phyloP scores from a whole-genome alignment of 2,888 invertebrate genomes.

The Protodeltote pygarga region DNA sequence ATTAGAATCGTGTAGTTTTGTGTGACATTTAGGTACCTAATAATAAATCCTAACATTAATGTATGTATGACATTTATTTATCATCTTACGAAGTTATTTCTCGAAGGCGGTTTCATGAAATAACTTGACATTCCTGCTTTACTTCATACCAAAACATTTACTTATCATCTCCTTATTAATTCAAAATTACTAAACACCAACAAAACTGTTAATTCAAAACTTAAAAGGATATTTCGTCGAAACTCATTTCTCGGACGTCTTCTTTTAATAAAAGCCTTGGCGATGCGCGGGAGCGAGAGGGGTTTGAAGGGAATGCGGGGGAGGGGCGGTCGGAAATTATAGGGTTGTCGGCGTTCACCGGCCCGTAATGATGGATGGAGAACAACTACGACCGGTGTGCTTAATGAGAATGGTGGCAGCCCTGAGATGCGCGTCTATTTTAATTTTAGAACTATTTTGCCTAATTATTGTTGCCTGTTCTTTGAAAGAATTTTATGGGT shows the following conservation, averaged over 20 bases:
- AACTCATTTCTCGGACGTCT: slow-evolving; percentile 74
- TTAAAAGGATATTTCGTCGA: slow-evolving; percentile 65
- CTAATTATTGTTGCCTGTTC: slow-evolving; percentile 35
- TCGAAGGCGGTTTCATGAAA: slow-evolving; percentile 6
- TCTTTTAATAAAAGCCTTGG: slow-evolving; percentile 71
- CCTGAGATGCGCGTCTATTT: slow-evolving; percentile 59
- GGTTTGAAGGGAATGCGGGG: slow-evolving; percentile 47
- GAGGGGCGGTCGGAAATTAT: slow-evolving; percentile 74
- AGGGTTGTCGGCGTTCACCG: slow-evolving; percentile 75
- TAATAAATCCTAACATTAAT: background rate
- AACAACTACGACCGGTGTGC: slow-evolving; percentile 58
- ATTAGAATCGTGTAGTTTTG: too few species aligned
- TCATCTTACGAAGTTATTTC: slow-evolving; percentile 22
- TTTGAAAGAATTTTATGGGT: slow-evolving; percentile 7
- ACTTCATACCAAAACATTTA: slow-evolving; percentile 23
- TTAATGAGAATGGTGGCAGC: slow-evolving; percentile 80
- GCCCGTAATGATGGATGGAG: slow-evolving; percentile 80
- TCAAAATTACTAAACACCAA: slow-evolving; percentile 38
- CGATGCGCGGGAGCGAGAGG: slow-evolving; percentile 51
- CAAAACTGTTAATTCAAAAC: slow-evolving; percentile 61
- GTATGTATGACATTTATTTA: slow-evolving; percentile 3
- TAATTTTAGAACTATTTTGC: slow-evolving; percentile 53
- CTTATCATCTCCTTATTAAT: slow-evolving; percentile 37
- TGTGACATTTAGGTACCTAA: too few species aligned
- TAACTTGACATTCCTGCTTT: slow-evolving; percentile 30